These are phyloP conservation scores for Phylloscopus whistleri DNA, from an alignment of 2,113 vertebrate species.

Conservation along the genomic window DNA sequence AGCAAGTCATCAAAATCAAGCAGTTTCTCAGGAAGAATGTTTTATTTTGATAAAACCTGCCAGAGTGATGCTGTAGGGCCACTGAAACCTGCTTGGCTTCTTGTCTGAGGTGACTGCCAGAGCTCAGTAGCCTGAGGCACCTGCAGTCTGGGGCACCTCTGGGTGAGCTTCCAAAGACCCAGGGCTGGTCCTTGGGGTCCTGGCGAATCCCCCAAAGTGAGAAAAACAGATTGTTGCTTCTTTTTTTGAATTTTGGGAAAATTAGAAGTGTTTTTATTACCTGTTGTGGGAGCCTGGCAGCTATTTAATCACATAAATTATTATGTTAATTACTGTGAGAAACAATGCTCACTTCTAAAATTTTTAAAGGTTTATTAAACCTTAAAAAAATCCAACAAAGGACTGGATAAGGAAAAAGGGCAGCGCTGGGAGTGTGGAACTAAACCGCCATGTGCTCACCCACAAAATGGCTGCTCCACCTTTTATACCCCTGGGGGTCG, in stretches of 20 bases:
- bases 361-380: background rate
- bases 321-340: background rate
- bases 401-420: background rate
- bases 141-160: background rate
- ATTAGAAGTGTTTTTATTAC: background rate
- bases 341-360: background rate
- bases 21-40: background rate
- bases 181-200: background rate
- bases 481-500: background rate
- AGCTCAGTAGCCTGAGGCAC: background rate
- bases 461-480: background rate
- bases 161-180: background rate
- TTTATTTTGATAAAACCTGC: background rate
- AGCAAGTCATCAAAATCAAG: background rate
- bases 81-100: background rate
- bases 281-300: background rate
- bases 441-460: background rate
- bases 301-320: background rate
- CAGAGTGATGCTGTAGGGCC: background rate
- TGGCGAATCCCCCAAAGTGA: background rate
- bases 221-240: fast-evolving
- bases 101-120: background rate
- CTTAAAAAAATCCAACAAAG: background rate
- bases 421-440: background rate
- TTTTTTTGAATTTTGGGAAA: background rate